These are phyloP conservation scores for Palythoa caribaeorum DNA, from an alignment of 92 coral and sea anemone genomes.

Conservation along the genomic window DNA sequence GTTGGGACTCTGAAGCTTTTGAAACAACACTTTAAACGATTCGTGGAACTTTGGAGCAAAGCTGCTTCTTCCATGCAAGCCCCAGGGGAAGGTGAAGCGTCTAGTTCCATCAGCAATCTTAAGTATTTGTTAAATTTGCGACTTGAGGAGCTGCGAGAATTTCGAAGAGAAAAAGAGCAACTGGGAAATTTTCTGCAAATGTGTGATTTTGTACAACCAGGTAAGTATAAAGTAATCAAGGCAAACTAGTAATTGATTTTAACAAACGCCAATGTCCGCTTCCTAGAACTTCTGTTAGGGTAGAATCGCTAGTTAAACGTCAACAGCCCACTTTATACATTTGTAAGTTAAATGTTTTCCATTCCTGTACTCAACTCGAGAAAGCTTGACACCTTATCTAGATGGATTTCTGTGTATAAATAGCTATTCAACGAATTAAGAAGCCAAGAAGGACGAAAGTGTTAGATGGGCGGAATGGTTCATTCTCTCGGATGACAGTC, in stretches of 20 bases:
- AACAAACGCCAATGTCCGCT: not conserved
- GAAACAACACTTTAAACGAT: slow-evolving; percentile 10
- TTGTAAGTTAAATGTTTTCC: no score
- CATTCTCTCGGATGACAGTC: no score
- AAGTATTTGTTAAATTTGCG: not conserved
- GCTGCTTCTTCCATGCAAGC: not conserved
- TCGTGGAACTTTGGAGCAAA: not conserved
- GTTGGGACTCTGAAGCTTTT: not conserved
- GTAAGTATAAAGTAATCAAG: not conserved
- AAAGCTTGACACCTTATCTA: no score
- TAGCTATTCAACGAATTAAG: no score
- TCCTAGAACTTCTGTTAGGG: not conserved
- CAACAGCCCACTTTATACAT: no score
- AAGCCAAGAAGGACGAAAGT: no score
- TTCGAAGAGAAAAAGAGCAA: not conserved
- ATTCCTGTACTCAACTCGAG: no score
- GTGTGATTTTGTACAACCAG: slow-evolving; percentile 20
- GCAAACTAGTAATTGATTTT: not conserved
- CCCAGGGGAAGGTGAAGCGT: not conserved
- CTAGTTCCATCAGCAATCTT: not conserved
- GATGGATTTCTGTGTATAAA: no score
- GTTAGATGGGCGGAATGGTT: no score
- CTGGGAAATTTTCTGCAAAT: not conserved
- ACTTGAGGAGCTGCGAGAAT: slow-evolving; percentile 8
- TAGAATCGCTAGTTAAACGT: not conserved